Conservation (phyloP, 2,888 invertebrate genomes). For the Adelphocoris suturalis region DNA sequence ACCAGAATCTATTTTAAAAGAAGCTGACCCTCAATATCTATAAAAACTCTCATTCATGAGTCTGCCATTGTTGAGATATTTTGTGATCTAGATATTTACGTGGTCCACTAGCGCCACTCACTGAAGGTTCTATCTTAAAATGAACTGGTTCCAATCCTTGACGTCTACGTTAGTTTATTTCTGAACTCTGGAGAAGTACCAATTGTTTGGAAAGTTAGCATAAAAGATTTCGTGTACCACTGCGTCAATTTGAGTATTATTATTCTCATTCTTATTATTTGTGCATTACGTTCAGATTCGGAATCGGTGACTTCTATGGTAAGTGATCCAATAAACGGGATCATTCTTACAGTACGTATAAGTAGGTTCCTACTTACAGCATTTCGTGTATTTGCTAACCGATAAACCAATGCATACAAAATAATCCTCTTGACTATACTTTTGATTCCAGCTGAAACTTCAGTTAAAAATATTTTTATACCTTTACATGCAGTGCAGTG, state of each 20-base stretch:
- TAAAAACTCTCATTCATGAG: slow-evolving; percentile 27
- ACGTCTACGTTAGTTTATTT: not conserved
- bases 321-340: no score
- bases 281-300: not conserved
- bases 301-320: not conserved
- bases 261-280: not conserved
- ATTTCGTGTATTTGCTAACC: no score
- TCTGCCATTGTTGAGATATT: slow-evolving; percentile 6
- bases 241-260: no score
- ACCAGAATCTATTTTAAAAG: slow-evolving; percentile 18
- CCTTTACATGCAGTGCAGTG: no score
- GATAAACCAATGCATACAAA: no score
- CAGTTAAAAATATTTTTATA: no score
- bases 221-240: not conserved
- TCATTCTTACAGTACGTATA: no score
- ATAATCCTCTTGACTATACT: no score
- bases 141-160: not conserved
- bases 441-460: no score
- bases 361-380: no score
- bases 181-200: not conserved
- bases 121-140: not conserved
- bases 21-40: slow-evolving; percentile 37
- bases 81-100: not conserved
- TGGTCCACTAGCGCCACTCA: not conserved
- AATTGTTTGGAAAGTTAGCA: not conserved